A percentile compares a stretch with the other conserved stretches of the same genome.
Evolutionary conservation across 30 jellyfish, hydroid and myxozoan species (phyloP).

Genomic region (Pseudorhiza aurosa): DNA sequence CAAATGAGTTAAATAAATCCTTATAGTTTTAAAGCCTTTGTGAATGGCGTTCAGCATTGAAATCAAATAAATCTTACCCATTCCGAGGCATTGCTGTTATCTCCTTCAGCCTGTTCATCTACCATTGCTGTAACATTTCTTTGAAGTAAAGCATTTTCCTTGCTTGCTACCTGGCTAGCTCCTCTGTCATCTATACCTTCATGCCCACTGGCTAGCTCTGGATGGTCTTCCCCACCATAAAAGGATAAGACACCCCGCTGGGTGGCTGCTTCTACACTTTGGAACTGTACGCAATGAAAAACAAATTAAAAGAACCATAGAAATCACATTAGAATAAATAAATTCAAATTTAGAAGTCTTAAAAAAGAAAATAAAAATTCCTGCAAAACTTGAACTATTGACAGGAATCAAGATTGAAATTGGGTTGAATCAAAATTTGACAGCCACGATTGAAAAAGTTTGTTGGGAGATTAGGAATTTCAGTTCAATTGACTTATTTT

Average conservation of each 20-base stretch:
- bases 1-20: too few species aligned
- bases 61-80: conserved; percentile 8
- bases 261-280: conserved; percentile 24
- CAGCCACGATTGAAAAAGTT: too few species aligned
- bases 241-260: conserved; percentile 50
- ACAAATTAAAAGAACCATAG: not conserved
- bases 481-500: too few species aligned
- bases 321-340: too few species aligned
- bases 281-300: conserved; percentile 22
- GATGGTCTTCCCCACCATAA: conserved; percentile 54
- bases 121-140: conserved; percentile 14
- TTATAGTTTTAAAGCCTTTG: not conserved
- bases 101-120: conserved; percentile 58
- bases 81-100: conserved; percentile 52
- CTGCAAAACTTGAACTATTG: too few species aligned
- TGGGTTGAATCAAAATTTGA: too few species aligned
- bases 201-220: conserved; percentile 41
- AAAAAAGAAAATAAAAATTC: too few species aligned
- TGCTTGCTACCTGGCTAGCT: conserved; percentile 41
- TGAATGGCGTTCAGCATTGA: not conserved
- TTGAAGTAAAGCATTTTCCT: conserved; percentile 32
- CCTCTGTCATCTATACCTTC: conserved; percentile 48
- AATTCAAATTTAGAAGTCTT: too few species aligned
- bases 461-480: too few species aligned
- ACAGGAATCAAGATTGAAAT: too few species aligned